Evolutionary conservation across 2,113 vertebrate species (phyloP).

Genomic region (Arizona elegans): DNA sequence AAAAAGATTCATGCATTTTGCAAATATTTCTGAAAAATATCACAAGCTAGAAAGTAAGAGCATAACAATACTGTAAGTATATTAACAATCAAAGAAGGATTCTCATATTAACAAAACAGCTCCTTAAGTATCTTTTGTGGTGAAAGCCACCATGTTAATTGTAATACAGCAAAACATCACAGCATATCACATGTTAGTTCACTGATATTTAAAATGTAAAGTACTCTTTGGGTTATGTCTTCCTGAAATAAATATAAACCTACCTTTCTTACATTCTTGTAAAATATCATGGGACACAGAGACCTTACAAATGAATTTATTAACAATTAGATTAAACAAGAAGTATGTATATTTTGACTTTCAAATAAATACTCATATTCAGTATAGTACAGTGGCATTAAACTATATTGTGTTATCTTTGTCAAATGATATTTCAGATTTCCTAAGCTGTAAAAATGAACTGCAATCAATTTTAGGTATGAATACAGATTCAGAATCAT

Average conservation of each 20-base stretch:
- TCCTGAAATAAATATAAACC: constrained; percentile 67
- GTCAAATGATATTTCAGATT: constrained; percentile 20
- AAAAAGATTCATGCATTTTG: constrained; percentile 52
- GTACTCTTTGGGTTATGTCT: constrained; percentile 56
- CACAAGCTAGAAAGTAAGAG: constrained; percentile 57
- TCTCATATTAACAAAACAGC: constrained; percentile 43
- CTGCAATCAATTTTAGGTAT: neutral
- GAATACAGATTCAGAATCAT: neutral
- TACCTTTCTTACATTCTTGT: constrained; percentile 70
- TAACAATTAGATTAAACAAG: constrained; percentile 78
- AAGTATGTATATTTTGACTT: constrained; percentile 50
- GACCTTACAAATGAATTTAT: constrained; percentile 82
- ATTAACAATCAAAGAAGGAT: constrained; percentile 52
- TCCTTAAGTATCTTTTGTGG: constrained; percentile 46
- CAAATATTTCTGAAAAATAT: constrained; percentile 18
- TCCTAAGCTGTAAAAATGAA: neutral
- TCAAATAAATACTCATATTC: constrained; percentile 40
- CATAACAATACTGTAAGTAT: constrained; percentile 43
- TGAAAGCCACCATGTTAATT: constrained; percentile 63
- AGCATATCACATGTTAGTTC: constrained; percentile 58
- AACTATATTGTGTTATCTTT: neutral
- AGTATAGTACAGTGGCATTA: neutral
- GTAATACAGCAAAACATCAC: constrained; percentile 47
- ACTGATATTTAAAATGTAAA: constrained; percentile 51
- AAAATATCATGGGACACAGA: constrained; percentile 68